Evolutionary conservation across 2,888 invertebrate genomes (phyloP).

Genomic region (Sminthurides aquaticus): DNA sequence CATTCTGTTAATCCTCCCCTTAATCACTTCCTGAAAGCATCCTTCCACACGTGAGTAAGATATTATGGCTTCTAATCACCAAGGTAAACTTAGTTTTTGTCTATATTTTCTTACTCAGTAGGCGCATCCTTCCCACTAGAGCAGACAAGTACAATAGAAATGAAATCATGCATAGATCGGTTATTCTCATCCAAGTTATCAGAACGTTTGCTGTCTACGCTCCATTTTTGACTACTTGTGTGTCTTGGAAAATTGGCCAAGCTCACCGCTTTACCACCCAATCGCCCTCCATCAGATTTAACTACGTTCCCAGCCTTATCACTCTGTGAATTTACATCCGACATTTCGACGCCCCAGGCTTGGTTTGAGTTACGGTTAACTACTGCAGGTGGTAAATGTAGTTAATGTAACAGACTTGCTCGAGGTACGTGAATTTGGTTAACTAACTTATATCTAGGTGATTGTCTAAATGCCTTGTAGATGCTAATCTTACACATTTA

Average conservation of each 20-base stretch:
- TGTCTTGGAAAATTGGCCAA: background rate
- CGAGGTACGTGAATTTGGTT: too few species aligned
- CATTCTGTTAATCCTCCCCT: too few species aligned
- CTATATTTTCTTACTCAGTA: conserved; percentile 14
- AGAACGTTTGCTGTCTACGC: background rate
- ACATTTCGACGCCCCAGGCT: background rate
- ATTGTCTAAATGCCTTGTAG: too few species aligned
- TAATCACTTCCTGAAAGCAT: too few species aligned
- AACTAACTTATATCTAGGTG: too few species aligned
- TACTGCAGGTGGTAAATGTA: too few species aligned
- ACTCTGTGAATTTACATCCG: background rate
- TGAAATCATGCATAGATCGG: conserved; percentile 3
- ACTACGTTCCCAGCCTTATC: background rate
- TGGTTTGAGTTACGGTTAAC: too few species aligned
- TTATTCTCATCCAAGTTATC: conserved; percentile 1
- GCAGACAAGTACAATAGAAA: conserved; percentile 5
- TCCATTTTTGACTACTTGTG: background rate
- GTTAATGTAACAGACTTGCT: too few species aligned
- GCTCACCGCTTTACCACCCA: background rate
- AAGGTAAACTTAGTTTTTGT: too few species aligned
- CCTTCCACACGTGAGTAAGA: background rate
- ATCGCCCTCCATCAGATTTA: background rate
- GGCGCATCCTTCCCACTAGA: background rate
- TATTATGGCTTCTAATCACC: too few species aligned
- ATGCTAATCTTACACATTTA: too few species aligned